Evolutionary conservation across 1,140 invertebrate genomes (phyloP), one percentile per base, ranked within the genome.

Genomic region (Brachionus plicatilis): DNA sequence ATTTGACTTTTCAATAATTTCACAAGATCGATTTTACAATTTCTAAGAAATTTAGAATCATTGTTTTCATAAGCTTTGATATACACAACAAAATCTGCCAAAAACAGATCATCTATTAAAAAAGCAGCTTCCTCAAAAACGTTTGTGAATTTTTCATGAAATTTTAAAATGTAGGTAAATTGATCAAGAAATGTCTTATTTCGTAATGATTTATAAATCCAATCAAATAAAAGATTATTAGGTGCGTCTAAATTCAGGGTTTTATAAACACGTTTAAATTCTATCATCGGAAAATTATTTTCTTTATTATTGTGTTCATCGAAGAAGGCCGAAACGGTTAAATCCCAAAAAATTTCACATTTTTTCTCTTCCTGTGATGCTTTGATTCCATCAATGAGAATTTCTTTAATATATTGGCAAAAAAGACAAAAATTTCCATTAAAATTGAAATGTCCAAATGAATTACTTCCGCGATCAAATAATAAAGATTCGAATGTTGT

Each of bases 131-230:
- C 20, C 2, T 45, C 12, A 11, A 41, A 82, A 47, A 29, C 8
- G 24, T 53, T 29, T 45, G 66, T 82, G 9, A 82, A 8, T 9
- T 37, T 27, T 20, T 27, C 27, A 60, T 41, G n/a, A 45, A 3
- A 17, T 65, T 82, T 17, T 20, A 37, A 65, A 56, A 41, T 65
- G 8, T 14, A 41, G 2, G 47, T 50, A 27, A 76, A 11, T 47
- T 82, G 79, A 17, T 65, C 53, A n/a, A 82, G 41, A n/a, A 82
- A 68, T 20, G 79, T 65, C 6, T 68, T 53, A 43, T 65, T 60
- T 82, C 79, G 50, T 65, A 82, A 68, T 24, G 79, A 82, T 7
- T 68, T 82, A 3, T 20, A 29, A 24, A 82, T 68, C 79, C 79
- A 82, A 45, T 82, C 53, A 29, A 24, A 6, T 47, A 82, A 37